Conservation (phyloP, 2,888 invertebrate genomes). For the Unio delphinus region DNA sequence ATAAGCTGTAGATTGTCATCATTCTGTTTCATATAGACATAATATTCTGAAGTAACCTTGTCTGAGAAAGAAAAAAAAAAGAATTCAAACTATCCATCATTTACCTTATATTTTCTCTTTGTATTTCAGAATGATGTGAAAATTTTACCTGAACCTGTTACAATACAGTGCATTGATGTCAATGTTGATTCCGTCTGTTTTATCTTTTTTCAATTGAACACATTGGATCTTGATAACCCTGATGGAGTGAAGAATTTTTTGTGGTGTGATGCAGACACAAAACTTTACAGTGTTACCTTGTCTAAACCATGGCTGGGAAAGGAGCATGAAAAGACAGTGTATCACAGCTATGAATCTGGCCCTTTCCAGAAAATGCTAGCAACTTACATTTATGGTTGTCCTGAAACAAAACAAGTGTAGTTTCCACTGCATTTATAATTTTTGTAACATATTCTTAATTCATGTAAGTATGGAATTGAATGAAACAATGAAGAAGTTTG, state of each 20-base stretch:
- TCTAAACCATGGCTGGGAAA: slow-evolving; percentile 77
- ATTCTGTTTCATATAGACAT: no score
- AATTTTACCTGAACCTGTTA: slow-evolving; percentile 78
- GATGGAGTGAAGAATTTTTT: slow-evolving; percentile 82
- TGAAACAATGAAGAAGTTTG: no score
- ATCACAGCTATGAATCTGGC: slow-evolving; percentile 83
- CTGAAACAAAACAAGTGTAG: slow-evolving; percentile 1
- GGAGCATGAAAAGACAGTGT: slow-evolving; percentile 80
- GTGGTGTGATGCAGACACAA: slow-evolving; percentile 75
- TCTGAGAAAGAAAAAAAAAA: no score
- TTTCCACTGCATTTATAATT: no score
- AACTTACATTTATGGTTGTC: slow-evolving; percentile 77
- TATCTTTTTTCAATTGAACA: slow-evolving; percentile 85
- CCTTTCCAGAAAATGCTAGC: slow-evolving; percentile 85
- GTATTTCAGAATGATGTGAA: slow-evolving; percentile 76
- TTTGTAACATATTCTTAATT: no score
- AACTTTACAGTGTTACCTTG: slow-evolving; percentile 72
- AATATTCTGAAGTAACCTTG: no score
- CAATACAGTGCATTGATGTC: slow-evolving; percentile 86
- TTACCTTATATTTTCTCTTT: no score
- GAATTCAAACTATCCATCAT: no score
- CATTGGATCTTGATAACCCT: slow-evolving; percentile 74
- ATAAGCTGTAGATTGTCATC: no score
- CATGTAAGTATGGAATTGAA: no score
- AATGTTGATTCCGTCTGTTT: slow-evolving; percentile 86